Conservation (phyloP, 2,888 invertebrate species). For the Sericinus montela region DNA sequence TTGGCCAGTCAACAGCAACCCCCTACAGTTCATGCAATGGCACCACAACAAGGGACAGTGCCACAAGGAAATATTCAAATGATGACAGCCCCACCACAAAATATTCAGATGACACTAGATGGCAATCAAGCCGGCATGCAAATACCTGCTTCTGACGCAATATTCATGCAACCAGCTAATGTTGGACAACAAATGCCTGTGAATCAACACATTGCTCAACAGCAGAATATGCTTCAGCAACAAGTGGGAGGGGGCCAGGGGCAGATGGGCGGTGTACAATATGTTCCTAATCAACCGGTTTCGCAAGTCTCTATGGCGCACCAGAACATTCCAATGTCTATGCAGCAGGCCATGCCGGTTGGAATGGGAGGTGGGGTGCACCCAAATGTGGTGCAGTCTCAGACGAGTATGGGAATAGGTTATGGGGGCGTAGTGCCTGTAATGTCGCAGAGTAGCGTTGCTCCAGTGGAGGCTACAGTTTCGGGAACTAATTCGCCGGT, state of each 20-base stretch:
- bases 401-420: slow-evolving; percentile 68
- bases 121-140: slow-evolving; percentile 77
- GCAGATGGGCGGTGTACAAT: slow-evolving; percentile 48
- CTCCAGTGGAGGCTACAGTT: slow-evolving; percentile 64
- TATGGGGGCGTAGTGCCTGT: slow-evolving; percentile 70
- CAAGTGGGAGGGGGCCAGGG: slow-evolving; percentile 68
- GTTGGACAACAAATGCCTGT: slow-evolving; percentile 68
- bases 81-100: slow-evolving; percentile 74
- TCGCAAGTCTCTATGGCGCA: slow-evolving; percentile 66
- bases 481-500: slow-evolving; percentile 76
- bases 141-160: slow-evolving; percentile 75
- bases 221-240: slow-evolving; percentile 66
- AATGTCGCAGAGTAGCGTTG: slow-evolving; percentile 74
- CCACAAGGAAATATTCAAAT: slow-evolving; percentile 80
- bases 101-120: slow-evolving; percentile 77
- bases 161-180: slow-evolving; percentile 68
- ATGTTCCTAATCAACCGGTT: slow-evolving; percentile 61
- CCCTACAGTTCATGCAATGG: slow-evolving; percentile 59
- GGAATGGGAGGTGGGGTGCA: slow-evolving; percentile 68
- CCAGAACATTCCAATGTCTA: slow-evolving; percentile 75
- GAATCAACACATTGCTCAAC: slow-evolving; percentile 64
- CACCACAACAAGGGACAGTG: slow-evolving; percentile 76
- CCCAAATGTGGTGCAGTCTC: slow-evolving; percentile 70
- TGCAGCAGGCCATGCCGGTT: slow-evolving; percentile 70
- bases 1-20: slow-evolving; percentile 72